Evolutionary conservation across 2,888 invertebrate species (phyloP).

Genomic region (Drosophila multiciliata): DNA sequence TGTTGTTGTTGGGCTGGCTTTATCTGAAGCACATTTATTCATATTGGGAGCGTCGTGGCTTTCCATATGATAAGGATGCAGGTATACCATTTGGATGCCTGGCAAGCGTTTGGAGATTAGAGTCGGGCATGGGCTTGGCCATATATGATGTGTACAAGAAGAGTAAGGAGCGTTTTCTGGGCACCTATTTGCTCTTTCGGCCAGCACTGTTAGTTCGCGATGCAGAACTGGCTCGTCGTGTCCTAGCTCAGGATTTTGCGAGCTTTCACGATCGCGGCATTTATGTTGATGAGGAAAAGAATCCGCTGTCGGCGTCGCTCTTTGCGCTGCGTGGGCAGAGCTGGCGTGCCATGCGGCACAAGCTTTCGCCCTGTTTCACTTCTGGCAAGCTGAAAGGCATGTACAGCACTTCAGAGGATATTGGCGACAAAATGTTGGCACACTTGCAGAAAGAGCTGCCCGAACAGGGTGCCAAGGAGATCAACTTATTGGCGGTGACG

Average conservation of each 20-base stretch:
- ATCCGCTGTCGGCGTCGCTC: conserved; percentile 87
- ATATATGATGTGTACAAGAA: conserved; percentile 87
- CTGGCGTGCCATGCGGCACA: conserved; percentile 88
- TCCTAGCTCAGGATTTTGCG: conserved; percentile 88
- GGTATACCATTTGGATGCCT: conserved; percentile 88
- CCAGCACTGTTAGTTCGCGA: conserved; percentile 88
- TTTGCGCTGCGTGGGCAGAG: conserved; percentile 84
- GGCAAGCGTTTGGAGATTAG: conserved; percentile 86
- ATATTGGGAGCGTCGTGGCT: conserved; percentile 87
- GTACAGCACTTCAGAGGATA: conserved; percentile 87
- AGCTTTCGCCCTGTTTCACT: conserved; percentile 89
- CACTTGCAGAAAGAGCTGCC: conserved; percentile 83
- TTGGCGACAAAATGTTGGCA: conserved; percentile 86
- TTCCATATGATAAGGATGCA: conserved; percentile 86
- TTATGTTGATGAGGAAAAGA: conserved; percentile 87
- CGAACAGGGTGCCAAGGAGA: conserved; percentile 76
- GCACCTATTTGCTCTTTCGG: conserved; percentile 88
- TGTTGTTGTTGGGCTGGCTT: conserved; percentile 47
- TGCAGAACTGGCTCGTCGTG: conserved; percentile 87
- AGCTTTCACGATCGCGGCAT: conserved; percentile 89
- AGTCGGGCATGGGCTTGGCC: conserved; percentile 87
- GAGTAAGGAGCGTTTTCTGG: conserved; percentile 84
- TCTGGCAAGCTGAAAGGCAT: conserved; percentile 88
- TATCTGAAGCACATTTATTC: conserved; percentile 68
- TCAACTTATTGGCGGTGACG: conserved; percentile 85